A percentile compares a stretch with the other conserved stretches of the same genome.
These are phyloP conservation scores for Pterois miles DNA, from an alignment of 2,797 vertebrate species.

Conservation along the genomic window DNA sequence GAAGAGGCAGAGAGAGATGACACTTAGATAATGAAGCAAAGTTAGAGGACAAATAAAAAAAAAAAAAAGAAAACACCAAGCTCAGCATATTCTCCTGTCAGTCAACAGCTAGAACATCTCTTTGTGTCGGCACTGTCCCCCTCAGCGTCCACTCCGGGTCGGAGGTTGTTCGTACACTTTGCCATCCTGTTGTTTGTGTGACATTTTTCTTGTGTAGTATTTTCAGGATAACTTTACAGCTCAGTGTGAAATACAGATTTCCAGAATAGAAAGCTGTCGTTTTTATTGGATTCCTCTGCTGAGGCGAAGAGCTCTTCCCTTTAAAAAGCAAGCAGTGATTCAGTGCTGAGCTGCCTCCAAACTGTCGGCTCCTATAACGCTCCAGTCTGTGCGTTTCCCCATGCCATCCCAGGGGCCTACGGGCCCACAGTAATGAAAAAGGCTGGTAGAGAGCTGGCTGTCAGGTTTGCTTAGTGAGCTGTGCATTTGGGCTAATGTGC, in stretches of 20 bases:
- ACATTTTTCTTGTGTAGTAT: slow-evolving; percentile 10
- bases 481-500: slow-evolving; percentile 81
- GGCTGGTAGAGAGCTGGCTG: slow-evolving; percentile 81
- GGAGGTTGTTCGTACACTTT: slow-evolving; percentile 39
- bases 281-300: slow-evolving; percentile 53
- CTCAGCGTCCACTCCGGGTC: slow-evolving; percentile 40
- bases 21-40: slow-evolving; percentile 73
- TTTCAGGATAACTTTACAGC: slow-evolving; percentile 13
- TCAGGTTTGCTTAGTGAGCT: slow-evolving; percentile 81
- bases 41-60: slow-evolving; percentile 72
- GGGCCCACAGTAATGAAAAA: slow-evolving; percentile 81
- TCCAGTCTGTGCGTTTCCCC: slow-evolving; percentile 75
- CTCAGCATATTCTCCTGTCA: slow-evolving; percentile 68
- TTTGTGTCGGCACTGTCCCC: slow-evolving; percentile 34
- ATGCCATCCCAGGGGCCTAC: slow-evolving; percentile 78
- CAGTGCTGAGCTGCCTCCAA: slow-evolving; percentile 75
- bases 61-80: slow-evolving; percentile 51
- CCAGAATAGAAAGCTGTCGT: slow-evolving; percentile 47
- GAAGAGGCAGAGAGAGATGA: slow-evolving; percentile 53
- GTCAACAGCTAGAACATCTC: slow-evolving; percentile 50
- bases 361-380: slow-evolving; percentile 79
- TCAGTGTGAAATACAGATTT: slow-evolving; percentile 49
- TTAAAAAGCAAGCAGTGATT: slow-evolving; percentile 77
- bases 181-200: slow-evolving; percentile 6
- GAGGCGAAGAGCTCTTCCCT: slow-evolving; percentile 55